These are phyloP conservation scores for Chloropsis cyanopogon DNA, from an alignment of 2,113 vertebrate genomes.

Conservation along the genomic window DNA sequence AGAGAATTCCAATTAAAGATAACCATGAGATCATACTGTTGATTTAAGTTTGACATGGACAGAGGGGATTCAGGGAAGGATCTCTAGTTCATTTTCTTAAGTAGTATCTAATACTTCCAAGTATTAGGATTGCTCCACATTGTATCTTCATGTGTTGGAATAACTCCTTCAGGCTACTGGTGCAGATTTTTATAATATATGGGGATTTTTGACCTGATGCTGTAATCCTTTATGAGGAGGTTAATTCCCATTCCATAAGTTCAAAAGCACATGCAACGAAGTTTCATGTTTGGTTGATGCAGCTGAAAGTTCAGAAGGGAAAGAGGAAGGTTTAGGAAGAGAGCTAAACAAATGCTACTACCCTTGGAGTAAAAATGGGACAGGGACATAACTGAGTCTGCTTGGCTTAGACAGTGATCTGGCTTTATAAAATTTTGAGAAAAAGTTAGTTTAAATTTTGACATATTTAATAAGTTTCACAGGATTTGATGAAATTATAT, in stretches of 20 bases:
- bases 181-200: background rate
- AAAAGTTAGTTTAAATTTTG: background rate
- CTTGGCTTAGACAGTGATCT: background rate
- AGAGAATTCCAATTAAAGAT: conserved; percentile 17
- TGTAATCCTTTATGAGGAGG: background rate
- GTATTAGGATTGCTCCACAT: background rate
- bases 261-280: background rate
- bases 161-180: background rate
- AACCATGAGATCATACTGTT: background rate
- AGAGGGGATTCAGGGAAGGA: background rate
- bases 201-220: background rate
- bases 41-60: background rate
- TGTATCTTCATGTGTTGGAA: background rate
- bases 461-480: background rate
- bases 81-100: background rate
- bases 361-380: background rate
- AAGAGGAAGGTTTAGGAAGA: background rate
- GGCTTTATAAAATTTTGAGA: background rate
- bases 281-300: background rate
- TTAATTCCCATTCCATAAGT: background rate
- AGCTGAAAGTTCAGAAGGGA: background rate
- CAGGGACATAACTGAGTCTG: background rate
- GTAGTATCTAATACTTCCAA: background rate
- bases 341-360: background rate
- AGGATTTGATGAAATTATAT: background rate